These are phyloP conservation scores for Steromphala cineraria DNA, from an alignment of 2,888 invertebrate genomes.

Conservation along the genomic window DNA sequence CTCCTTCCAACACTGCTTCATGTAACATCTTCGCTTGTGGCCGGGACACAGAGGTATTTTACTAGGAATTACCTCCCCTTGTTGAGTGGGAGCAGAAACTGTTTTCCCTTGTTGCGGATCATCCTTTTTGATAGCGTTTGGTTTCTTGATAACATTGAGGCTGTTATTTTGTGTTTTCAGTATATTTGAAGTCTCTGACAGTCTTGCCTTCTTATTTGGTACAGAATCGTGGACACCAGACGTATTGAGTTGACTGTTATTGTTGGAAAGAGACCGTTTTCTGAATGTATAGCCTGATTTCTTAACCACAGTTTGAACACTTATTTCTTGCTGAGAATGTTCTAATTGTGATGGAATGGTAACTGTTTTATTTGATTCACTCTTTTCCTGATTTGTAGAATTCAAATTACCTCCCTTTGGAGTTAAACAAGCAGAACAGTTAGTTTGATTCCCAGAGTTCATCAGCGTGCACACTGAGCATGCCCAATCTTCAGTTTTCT, in stretches of 20 bases:
- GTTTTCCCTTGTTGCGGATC: background rate
- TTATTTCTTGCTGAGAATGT: background rate
- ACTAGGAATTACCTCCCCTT: constrained; percentile 12
- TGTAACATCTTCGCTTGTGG: constrained; percentile 50
- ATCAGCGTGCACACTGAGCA: constrained; percentile 58
- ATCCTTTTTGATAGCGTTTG: too few species aligned
- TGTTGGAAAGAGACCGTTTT: background rate
- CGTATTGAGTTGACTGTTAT: background rate
- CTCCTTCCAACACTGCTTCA: constrained; percentile 56
- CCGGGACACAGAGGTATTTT: constrained; percentile 54
- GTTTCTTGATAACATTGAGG: background rate
- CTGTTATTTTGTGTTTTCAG: background rate
- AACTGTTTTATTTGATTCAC: too few species aligned
- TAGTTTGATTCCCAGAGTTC: constrained; percentile 40
- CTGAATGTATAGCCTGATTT: constrained; percentile 1
- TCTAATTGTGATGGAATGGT: background rate
- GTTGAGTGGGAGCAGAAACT: background rate
- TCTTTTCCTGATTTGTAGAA: background rate
- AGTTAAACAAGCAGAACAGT: constrained; percentile 48
- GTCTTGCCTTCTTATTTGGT: background rate
- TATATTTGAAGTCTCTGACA: background rate
- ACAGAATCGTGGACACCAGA: background rate
- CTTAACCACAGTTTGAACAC: background rate
- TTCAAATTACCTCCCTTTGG: constrained; percentile 23
- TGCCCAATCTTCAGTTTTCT: constrained; percentile 43